Evolutionary conservation across 1,140 invertebrate genomes (phyloP), one percentile per base, ranked within the genome.

Genomic region (Conus betulinus): DNA sequence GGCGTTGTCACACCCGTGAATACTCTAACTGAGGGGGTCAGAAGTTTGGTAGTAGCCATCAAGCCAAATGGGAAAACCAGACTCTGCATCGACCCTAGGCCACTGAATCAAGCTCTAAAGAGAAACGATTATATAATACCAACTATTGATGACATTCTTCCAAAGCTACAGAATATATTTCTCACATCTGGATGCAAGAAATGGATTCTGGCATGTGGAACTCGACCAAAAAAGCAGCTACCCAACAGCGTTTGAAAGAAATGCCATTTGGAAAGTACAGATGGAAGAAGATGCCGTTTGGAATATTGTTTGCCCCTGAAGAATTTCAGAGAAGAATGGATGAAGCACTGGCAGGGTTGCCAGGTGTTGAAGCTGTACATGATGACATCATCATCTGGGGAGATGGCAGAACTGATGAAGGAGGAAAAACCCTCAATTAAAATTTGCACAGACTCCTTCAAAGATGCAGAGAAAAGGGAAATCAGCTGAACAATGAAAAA

Each of bases 401-500:
- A 13, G 71, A 67, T 57, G 91, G 87, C 67, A 84, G 90, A 84
- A 87, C 88, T 79, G 89, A 94, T 86, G 90, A 94, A 88, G 92
- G 93, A 55, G 84, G 88, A 0, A 10, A 55, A 79, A 87, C 90
- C 84, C 91, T 89, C 71, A 90, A 91, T 17, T 7, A 5, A 5
- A 63, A 84, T 52, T 27, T 79, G 20, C 5, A 10, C 25, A 3
- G 27, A 5, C 27, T 90, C 15, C 39, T 91, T 6, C 27, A 90
- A 79, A n/a, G 88, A 27, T 91, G 88, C 82, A 76, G 76, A 92
- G 85, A n/a, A n/a, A n/a, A n/a, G n/a, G n/a, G n/a, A n/a, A n/a
- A n/a, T n/a, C n/a, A n/a, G n/a, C 91, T 96, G 79, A 95, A 95
- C 91, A 90, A 88, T 83, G 91, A 91, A 4, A 96, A 95, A 89